These are phyloP conservation scores for Acrocephalus kingi DNA, from an alignment of 2,113 vertebrate genomes.

Conservation along the genomic window DNA sequence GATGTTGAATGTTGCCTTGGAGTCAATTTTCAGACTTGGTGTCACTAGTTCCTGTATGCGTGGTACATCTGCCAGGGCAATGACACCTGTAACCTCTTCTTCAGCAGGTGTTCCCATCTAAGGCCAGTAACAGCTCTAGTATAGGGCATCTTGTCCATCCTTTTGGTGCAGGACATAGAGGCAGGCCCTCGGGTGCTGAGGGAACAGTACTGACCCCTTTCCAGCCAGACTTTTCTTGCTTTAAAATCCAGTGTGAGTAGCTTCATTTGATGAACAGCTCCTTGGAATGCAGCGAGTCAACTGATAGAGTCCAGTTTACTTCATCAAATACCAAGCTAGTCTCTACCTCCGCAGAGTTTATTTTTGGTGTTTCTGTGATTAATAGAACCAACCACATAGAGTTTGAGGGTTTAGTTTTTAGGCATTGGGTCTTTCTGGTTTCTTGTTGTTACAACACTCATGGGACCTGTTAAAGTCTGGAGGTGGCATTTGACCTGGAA, in stretches of 20 bases:
- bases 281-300: neutral
- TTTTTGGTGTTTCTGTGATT: neutral
- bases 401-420: neutral
- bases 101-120: neutral
- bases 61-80: neutral
- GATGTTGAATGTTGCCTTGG: neutral
- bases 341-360: neutral
- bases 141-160: neutral
- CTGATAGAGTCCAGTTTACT: neutral
- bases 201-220: neutral
- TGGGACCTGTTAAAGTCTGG: neutral
- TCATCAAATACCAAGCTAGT: neutral
- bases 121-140: neutral
- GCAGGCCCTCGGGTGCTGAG: neutral
- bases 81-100: neutral
- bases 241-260: neutral
- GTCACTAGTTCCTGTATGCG: fast-evolving
- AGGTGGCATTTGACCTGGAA: neutral
- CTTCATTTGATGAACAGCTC: neutral
- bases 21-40: neutral
- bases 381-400: neutral
- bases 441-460: neutral
- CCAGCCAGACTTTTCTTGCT: neutral
- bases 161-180: neutral
- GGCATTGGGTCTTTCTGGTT: neutral